Evolutionary conservation across 2,113 vertebrate genomes (phyloP), one percentile per base, ranked within the genome.

Genomic region (Rhynchomys soricoides): DNA sequence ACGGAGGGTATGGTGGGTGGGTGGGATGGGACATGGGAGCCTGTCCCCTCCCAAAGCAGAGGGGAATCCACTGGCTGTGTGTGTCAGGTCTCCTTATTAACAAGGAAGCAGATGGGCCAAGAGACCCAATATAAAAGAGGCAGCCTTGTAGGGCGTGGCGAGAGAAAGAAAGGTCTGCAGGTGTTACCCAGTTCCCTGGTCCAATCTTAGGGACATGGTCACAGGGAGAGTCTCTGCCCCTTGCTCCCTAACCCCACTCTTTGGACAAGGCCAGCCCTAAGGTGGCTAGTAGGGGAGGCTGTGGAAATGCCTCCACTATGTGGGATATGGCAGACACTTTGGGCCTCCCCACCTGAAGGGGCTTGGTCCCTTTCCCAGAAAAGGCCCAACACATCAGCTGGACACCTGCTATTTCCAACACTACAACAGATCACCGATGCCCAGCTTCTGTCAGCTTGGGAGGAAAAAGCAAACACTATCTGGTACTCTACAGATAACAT

Each of bases 401-500:
- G 19, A 22, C n/a, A 40, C 64, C 50, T 2, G 26, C 68, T 34
- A 2, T 43, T 34, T 59, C 73, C 55, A 37, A 52, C 52, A 68
- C 11, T 0, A 1, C 13, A 29, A 48, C 7, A 7, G 2, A 0
- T 62, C 68, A 74, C 66, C 40, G 68, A 57, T 22, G 24, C 26
- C 15, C 5, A 0, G 22, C 16, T 4, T n/a, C 50, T 31, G 50
- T n/a, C 0, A 0, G 57, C 57, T n/a, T 31, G 52, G 52, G 40
- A 48, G 34, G 29, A 40, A 66, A 62, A 79, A 40, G 29, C 59
- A 45, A 82, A n/a, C 9, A 13, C 74, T 24, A 55, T 89, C 79
- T 21, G 0, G 0, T 68, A 77, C 29, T 78, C 59, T 68, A n/a
- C 34, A 90, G 40, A 40, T 3, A 43, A 37, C 22, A 40, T 0